Evolutionary conservation across 2,888 invertebrate genomes (phyloP), one percentile per base, ranked within the genome.

Genomic region (Oscheius sp.): DNA sequence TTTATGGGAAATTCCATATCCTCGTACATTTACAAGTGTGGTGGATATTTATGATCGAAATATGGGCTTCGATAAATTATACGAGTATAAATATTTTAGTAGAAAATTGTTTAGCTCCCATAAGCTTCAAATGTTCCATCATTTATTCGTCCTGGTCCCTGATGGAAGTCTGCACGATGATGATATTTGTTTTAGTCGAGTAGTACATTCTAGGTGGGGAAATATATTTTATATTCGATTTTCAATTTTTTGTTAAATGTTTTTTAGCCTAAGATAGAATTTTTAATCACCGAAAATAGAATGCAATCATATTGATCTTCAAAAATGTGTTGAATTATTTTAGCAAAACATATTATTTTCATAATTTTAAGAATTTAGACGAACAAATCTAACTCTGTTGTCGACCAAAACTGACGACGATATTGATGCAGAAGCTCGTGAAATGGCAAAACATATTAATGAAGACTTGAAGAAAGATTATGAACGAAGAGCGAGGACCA

Each of bases 1-100:
- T 17, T 59, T 80, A 6, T 80, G 80, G 80, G 80, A 80, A 32
- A 69, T 80, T 4, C 73, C 77, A 1, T 80, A 78, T 56, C 80
- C 80, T 4, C 62, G 75, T 28, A 66, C 75, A 4, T 76, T 77
- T 44, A 66, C 76, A 0, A 64, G 70, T 8, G 69, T 74, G 3
- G 70, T 61, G 47, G 73, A 73, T 22, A 68, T 80, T 47, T 80
- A 78, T 65, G 80, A 80, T 50, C 51, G 70, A 0, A 78, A 80
- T 59, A 76, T 76, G 77, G 74, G 76, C 33, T 78, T 80, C 54
- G 75, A 80, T 41, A 71, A 74, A 30, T 73, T 78, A 36, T 80
- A 80, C 50, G 80, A 78, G 76, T 77, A 8, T 69, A 67, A 14
- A 57, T 9, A 38, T 14, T 30, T 3, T 5, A 12, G 26, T n/a